Conservation (phyloP, 2,113 vertebrate species). For the Nibea coibor region DNA sequence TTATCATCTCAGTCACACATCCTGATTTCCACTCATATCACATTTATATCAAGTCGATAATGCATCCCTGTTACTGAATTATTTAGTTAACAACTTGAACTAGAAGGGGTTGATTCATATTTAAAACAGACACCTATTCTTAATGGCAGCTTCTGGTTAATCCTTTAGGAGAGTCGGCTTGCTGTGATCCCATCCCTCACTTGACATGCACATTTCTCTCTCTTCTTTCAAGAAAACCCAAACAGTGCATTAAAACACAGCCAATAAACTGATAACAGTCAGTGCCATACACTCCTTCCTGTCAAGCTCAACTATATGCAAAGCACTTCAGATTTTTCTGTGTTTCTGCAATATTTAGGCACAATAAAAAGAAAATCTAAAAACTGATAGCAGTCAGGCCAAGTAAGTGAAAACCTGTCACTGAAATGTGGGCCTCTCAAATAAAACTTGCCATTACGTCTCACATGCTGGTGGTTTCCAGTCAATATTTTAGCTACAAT, state of each 20-base stretch:
- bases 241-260: background rate
- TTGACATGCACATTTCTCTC: constrained; percentile 28
- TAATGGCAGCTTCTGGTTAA: constrained; percentile 78
- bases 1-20: constrained; percentile 84
- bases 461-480: background rate
- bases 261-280: background rate
- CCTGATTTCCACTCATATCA: constrained; percentile 81
- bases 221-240: background rate
- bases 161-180: constrained; percentile 56
- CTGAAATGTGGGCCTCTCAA: background rate
- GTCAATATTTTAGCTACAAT: background rate
- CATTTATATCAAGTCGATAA: constrained; percentile 84
- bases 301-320: background rate
- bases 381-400: background rate
- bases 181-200: constrained; percentile 29
- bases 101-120: constrained; percentile 82
- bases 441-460: background rate
- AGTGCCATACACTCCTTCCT: background rate
- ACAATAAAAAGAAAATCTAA: background rate
- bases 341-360: background rate
- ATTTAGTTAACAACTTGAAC: constrained; percentile 84
- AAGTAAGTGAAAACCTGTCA: background rate
- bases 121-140: constrained; percentile 84
- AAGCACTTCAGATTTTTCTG: background rate
- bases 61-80: constrained; percentile 81